Evolutionary conservation across 2,113 vertebrate genomes (phyloP).

Genomic region (Arenaria interpres): DNA sequence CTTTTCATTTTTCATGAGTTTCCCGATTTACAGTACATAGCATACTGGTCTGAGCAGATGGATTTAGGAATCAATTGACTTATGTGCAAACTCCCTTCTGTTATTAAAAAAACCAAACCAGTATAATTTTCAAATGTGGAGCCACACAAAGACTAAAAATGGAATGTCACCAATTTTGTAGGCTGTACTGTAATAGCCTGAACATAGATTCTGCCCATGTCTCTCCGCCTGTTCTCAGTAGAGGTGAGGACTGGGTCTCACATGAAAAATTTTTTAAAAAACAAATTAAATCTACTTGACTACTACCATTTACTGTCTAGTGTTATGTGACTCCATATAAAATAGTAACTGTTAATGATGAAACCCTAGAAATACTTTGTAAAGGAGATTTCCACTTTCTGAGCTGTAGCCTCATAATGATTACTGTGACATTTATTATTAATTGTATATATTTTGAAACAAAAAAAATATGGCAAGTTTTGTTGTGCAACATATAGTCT

Average conservation of each 20-base stretch:
- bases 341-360: neutral
- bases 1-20: slow-evolving; percentile 61
- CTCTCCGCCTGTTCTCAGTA: neutral
- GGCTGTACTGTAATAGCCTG: neutral
- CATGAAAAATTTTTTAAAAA: neutral
- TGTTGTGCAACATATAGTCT: neutral
- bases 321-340: neutral
- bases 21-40: neutral
- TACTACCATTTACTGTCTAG: neutral
- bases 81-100: neutral
- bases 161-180: neutral
- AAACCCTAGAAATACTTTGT: neutral
- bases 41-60: neutral
- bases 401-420: neutral
- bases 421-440: neutral
- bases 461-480: neutral
- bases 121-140: neutral
- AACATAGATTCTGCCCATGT: neutral
- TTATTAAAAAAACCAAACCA: neutral
- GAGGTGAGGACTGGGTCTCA: neutral
- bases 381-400: neutral
- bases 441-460: neutral
- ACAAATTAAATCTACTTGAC: neutral
- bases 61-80: neutral
- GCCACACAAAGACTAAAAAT: neutral